Evolutionary conservation across 2,888 invertebrate species (phyloP).

Genomic region (Schizotus pectinicornis): DNA sequence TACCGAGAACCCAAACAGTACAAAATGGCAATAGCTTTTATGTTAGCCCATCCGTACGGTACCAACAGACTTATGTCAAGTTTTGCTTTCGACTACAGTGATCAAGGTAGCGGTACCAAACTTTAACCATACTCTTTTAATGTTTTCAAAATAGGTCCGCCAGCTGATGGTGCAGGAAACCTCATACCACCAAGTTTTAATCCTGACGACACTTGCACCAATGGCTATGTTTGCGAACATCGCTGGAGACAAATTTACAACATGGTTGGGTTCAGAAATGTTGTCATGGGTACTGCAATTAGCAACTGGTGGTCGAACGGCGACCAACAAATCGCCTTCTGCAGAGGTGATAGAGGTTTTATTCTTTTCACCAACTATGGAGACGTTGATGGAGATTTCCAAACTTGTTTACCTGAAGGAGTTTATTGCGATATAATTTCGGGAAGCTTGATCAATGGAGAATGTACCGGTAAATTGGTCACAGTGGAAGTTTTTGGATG

Average conservation of each 20-base stretch:
- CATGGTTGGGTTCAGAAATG: conserved; percentile 81
- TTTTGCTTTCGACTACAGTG: conserved; percentile 68
- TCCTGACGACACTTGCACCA: conserved; percentile 68
- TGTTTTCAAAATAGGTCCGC: conserved; percentile 64
- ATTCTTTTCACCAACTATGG: conserved; percentile 76
- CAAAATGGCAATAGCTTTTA: conserved; percentile 77
- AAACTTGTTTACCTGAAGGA: conserved; percentile 77
- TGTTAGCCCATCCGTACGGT: conserved; percentile 83
- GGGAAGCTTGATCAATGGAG: conserved; percentile 64
- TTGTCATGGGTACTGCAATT: conserved; percentile 59
- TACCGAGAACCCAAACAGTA: conserved; percentile 69
- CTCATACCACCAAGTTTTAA: conserved; percentile 71
- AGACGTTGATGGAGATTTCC: conserved; percentile 66
- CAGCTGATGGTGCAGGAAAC: conserved; percentile 66
- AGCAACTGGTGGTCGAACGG: conserved; percentile 83
- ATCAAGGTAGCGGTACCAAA: conserved; percentile 56
- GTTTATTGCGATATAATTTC: conserved; percentile 86
- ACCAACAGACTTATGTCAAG: conserved; percentile 85
- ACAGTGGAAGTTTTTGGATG: conserved; percentile 65
- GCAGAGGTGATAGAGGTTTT: conserved; percentile 72
- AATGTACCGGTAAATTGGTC: conserved; percentile 71
- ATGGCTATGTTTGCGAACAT: conserved; percentile 86
- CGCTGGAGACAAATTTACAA: conserved; percentile 82
- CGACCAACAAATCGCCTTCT: conserved; percentile 84
- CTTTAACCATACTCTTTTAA: not conserved